phyloP scores from a whole-genome alignment of 1,140 invertebrate species.

The Bombus confusus region DNA sequence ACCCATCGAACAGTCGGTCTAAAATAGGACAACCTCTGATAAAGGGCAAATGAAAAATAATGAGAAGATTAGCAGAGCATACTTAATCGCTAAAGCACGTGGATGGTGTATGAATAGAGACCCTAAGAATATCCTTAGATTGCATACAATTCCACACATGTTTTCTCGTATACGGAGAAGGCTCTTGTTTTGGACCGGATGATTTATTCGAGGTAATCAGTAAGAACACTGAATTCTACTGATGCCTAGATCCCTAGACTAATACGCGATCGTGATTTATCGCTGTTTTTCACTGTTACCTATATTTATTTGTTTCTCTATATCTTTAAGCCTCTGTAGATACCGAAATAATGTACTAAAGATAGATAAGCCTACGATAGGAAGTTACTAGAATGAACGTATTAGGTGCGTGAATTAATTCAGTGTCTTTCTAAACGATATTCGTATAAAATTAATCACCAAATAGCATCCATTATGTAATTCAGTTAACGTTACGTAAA shows the following conservation, averaged over 20 bases:
- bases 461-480: background rate
- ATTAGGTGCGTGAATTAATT: too few relatives aligned
- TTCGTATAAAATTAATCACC: background rate
- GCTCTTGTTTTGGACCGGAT: background rate
- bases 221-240: background rate
- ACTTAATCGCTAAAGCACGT: background rate
- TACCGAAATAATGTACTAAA: background rate
- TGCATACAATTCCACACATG: background rate
- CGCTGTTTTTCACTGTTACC: background rate
- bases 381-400: too few relatives aligned
- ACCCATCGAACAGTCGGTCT: too few relatives aligned
- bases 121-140: background rate
- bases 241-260: background rate
- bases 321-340: background rate
- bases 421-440: too few relatives aligned
- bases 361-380: too few relatives aligned
- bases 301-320: background rate
- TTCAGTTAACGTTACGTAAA: background rate
- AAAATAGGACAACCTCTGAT: background rate
- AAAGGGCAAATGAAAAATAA: background rate
- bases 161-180: background rate
- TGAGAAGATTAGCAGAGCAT: background rate
- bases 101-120: background rate
- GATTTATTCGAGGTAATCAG: constrained; percentile 6
- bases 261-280: background rate